Evolutionary conservation across 2,113 vertebrate genomes (phyloP), one percentile per base, ranked within the genome.

Genomic region (Psephotus haematonotus): DNA sequence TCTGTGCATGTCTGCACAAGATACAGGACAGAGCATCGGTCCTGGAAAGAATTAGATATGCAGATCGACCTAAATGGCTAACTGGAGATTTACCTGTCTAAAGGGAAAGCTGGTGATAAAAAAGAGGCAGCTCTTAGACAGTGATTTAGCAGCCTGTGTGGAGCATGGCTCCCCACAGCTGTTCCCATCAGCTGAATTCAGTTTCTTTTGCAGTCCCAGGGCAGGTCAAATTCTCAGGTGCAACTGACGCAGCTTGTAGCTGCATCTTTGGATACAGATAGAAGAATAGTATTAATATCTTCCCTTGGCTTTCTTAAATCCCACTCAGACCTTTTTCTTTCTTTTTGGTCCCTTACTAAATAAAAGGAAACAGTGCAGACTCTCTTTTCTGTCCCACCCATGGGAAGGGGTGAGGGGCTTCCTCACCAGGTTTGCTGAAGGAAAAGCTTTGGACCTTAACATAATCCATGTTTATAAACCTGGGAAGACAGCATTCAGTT

Each of bases 81-180:
- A 33, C 25, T 84, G 67, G 47, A 75, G 52, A 57, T 89, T 89
- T 91, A 78, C 35, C 43, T 44, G 35, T 43, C 53, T 49, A 37
- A 77, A 53, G 25, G 31, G 59, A 90, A 75, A 65, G 27, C 43
- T 79, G 46, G 17, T 64, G 23, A n/a, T n/a, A 2, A 39, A 75
- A 86, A 89, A 78, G 13, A 60, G 19, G 24, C 44, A 60, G 29
- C 5, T 82, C 92, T 79, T 22, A 67, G 15, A 16, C 27, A 72
- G 47, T 64, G 17, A 72, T 85, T 91, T 79, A 60, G 33, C 9
- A 68, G 35, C 18, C 33, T 0, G 0, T 46, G 2, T 14, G 67
- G 23, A 85, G 23, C 0, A 0, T n/a, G 39, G 16, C 25, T 75
- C 24, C 39, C 44, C 0, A 1, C 8, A 5, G 22, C 14, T 65